These are phyloP conservation scores for Fratercula arctica DNA, from an alignment of 2,797 vertebrate species.

Conservation along the genomic window DNA sequence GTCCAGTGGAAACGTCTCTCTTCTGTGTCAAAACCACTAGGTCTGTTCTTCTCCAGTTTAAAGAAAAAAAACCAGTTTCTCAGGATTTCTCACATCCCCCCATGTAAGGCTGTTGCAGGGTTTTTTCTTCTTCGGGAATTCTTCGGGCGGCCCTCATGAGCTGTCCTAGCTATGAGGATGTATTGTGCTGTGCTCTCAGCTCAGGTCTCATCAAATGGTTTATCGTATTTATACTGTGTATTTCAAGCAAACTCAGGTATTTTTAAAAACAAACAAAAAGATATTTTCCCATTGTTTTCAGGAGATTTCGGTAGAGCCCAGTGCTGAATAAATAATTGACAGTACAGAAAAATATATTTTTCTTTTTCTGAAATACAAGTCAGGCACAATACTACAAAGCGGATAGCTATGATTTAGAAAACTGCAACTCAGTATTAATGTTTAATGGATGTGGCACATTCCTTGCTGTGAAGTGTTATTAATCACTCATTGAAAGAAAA, in stretches of 20 bases:
- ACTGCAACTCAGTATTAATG: conserved; percentile 49
- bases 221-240: background rate
- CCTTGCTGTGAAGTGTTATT: conserved; percentile 55
- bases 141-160: background rate
- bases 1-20: background rate
- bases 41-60: background rate
- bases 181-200: background rate
- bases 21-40: background rate
- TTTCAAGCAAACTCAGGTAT: background rate
- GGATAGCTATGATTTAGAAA: conserved; percentile 54
- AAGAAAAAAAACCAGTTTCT: background rate
- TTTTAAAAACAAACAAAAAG: conserved; percentile 5
- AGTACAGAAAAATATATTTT: conserved; percentile 8
- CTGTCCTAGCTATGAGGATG: background rate
- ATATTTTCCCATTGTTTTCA: background rate
- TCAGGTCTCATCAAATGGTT: conserved; percentile 7
- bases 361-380: conserved; percentile 42
- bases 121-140: background rate
- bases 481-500: conserved; percentile 53
- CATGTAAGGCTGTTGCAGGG: background rate
- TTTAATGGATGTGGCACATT: conserved; percentile 58
- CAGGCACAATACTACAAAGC: conserved; percentile 6
- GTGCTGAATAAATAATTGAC: conserved; percentile 32
- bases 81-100: background rate
- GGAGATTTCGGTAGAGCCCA: background rate